Evolutionary conservation across 2,797 vertebrate genomes (phyloP).

Genomic region (Falco novaeseelandiae): DNA sequence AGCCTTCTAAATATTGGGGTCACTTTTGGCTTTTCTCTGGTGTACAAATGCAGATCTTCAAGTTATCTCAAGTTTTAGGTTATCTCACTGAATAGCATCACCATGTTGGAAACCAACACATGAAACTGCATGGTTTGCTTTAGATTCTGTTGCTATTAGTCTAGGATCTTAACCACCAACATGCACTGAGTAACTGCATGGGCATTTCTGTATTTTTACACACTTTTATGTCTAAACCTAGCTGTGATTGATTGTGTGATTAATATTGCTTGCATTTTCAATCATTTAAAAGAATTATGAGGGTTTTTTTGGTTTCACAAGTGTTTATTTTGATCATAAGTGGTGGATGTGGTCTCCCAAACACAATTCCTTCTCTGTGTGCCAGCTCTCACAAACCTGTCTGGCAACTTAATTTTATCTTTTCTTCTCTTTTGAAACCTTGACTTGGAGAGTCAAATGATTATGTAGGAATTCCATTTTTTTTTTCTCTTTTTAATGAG

Average conservation of each 20-base stretch:
- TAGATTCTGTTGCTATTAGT: neutral
- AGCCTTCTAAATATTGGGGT: neutral
- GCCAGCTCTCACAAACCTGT: neutral
- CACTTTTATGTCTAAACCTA: neutral
- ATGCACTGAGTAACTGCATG: neutral
- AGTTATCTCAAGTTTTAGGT: neutral
- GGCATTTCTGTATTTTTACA: neutral
- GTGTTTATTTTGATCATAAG: neutral
- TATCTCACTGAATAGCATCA: neutral
- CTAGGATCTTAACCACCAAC: neutral
- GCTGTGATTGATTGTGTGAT: neutral
- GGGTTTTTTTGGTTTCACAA: neutral
- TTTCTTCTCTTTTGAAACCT: neutral
- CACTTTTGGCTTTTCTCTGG: neutral
- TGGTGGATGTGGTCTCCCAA: neutral
- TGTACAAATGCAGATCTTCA: neutral
- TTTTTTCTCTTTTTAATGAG: neutral
- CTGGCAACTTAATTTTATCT: neutral
- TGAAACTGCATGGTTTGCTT: neutral
- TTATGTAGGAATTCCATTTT: neutral
- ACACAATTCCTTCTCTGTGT: neutral
- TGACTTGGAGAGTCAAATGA: neutral
- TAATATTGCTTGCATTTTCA: neutral
- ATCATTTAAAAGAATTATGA: neutral
- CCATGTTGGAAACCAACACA: neutral